Conservation (phyloP, 2,113 vertebrate species). For the Rhadina sibilatrix region DNA sequence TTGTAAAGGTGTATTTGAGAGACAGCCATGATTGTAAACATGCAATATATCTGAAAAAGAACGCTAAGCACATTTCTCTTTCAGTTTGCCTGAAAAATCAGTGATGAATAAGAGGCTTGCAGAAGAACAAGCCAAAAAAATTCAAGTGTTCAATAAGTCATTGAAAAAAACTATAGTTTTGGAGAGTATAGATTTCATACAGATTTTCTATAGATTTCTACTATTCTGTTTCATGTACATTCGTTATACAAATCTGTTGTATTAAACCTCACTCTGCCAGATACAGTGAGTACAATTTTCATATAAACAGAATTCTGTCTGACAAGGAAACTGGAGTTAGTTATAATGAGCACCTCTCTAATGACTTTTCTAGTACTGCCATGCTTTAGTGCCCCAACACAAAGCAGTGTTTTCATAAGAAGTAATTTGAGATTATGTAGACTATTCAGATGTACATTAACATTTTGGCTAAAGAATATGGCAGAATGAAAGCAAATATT, state of each 20-base stretch:
- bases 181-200: background rate
- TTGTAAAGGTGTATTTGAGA: background rate
- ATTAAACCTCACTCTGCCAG: background rate
- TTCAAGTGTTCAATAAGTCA: background rate
- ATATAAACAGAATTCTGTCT: background rate
- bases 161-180: background rate
- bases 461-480: background rate
- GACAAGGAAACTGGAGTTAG: background rate
- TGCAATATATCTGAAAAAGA: background rate
- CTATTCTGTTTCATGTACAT: background rate
- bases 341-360: background rate
- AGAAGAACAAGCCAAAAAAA: background rate
- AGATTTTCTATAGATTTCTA: background rate
- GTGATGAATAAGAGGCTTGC: background rate
- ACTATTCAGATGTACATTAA: background rate
- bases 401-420: background rate
- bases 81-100: background rate
- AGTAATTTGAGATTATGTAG: background rate
- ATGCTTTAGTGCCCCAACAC: background rate
- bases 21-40: background rate
- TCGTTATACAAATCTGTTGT: background rate
- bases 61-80: background rate
- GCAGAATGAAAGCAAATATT: constrained; percentile 16
- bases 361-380: background rate
- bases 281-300: background rate